These are phyloP conservation scores for Drosophila quinaria DNA, from an alignment of 2,888 invertebrate species.

Conservation along the genomic window DNA sequence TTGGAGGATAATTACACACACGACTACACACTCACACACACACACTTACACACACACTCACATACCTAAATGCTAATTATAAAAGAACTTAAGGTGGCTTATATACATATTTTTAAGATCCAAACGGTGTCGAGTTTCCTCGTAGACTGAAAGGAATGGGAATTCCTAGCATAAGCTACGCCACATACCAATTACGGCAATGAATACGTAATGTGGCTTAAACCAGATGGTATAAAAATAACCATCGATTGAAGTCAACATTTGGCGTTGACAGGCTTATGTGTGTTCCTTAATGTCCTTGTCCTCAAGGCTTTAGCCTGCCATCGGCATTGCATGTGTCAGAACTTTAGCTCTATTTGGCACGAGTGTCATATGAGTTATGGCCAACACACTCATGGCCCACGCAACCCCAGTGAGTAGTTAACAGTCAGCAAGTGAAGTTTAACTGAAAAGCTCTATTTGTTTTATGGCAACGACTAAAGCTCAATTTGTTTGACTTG, in stretches of 20 bases:
- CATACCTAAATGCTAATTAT: constrained; percentile 38
- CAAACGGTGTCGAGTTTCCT: constrained; percentile 6
- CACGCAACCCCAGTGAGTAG: neutral
- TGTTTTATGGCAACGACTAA: constrained; percentile 21
- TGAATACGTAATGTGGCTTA: constrained; percentile 48
- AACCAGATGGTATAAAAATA: constrained; percentile 38
- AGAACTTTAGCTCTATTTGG: constrained; percentile 25
- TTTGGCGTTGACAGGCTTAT: constrained; percentile 45
- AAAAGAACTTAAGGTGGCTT: constrained; percentile 21
- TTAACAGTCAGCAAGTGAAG: constrained; percentile 15
- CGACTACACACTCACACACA: constrained; percentile 12
- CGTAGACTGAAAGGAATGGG: constrained; percentile 18
- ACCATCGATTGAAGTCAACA: constrained; percentile 68
- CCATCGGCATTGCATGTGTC: constrained; percentile 27
- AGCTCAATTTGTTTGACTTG: constrained; percentile 31
- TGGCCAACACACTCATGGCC: constrained; percentile 3
- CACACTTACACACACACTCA: neutral
- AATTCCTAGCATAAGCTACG: constrained; percentile 38
- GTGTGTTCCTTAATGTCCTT: constrained; percentile 34
- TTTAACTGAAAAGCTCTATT: constrained; percentile 25
- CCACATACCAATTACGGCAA: constrained; percentile 39
- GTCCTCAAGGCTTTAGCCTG: constrained; percentile 33
- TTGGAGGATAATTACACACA: constrained; percentile 47
- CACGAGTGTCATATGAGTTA: constrained; percentile 30
- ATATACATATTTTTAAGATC: constrained; percentile 16